A percentile compares a stretch with the other conserved stretches of the same genome.
Evolutionary conservation across 2,113 vertebrate genomes (phyloP).

Genomic region (Anoura caudifer): DNA sequence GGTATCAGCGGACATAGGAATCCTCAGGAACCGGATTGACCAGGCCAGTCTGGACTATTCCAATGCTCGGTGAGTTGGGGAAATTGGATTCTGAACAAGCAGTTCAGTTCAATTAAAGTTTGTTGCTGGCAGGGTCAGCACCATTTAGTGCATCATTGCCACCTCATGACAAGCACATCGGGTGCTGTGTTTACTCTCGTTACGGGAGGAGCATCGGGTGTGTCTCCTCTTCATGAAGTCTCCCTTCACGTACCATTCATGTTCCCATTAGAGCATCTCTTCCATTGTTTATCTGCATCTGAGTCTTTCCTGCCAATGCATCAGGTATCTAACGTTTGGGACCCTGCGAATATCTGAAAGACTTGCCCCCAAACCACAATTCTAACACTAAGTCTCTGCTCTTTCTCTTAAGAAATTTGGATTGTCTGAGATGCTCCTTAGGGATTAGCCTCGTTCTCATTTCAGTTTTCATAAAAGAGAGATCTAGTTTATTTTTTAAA

Average conservation of each 20-base stretch:
- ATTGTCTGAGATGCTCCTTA: constrained; percentile 13
- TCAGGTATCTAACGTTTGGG: background rate
- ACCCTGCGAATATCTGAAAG: background rate
- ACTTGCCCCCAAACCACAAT: background rate
- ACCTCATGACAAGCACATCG: background rate
- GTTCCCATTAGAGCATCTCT: background rate
- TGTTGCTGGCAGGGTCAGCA: background rate
- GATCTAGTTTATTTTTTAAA: constrained; percentile 6
- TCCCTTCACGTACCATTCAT: background rate
- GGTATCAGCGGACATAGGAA: constrained; percentile 93
- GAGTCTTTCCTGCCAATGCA: background rate
- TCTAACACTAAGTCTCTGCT: background rate
- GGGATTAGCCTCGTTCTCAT: background rate
- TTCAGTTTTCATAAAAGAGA: constrained; percentile 16
- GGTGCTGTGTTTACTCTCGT: background rate
- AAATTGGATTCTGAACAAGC: background rate
- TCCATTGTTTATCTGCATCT: background rate
- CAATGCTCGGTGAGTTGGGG: constrained; percentile 85
- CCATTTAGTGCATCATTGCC: background rate
- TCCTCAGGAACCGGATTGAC: constrained; percentile 92
- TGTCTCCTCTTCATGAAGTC: background rate
- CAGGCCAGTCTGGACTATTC: constrained; percentile 93
- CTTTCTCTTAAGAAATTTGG: background rate
- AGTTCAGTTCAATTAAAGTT: background rate
- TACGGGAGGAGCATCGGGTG: background rate